Base-by-base conservation (phyloP, 1,140 invertebrate genomes). In the Dendroctonus ponderosae region DNA sequence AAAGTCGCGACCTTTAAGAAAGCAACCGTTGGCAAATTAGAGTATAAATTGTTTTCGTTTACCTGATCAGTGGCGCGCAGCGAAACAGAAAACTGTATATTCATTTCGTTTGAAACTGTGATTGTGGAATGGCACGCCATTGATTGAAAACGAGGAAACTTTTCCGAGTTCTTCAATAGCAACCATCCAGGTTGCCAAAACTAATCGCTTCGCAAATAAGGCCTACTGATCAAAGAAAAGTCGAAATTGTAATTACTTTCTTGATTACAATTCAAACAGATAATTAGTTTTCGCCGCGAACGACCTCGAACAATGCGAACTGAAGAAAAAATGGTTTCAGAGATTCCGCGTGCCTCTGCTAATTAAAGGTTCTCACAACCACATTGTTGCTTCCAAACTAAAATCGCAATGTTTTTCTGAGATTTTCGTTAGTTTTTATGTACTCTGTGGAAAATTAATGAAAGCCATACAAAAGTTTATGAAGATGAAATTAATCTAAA, bases 201-300 rank as follows among this genome's bases (percentile, higher is more conserved):
- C 62, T 64, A 70, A 70, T 70, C 65, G 69, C 61, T 67, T 70
- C 67, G 69, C 61, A 70, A 67, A 70, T 70, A 48, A 60, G 63
- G 60, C 51, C 60, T 66, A 67, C 64, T 67, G 69, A 70, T 70
- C 53, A 56, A 60, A 70, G 69, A 70, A 67, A 70, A 70, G 62
- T 64, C 51, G 61, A 67, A 70, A 67, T 61, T 70, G 69, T 70
- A 70, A 70, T 70, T 70, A 70, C 65, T 70, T 70, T 64, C 61
- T 51, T 67, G 62, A 70, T 70, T 67, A 59, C 62, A 67, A 61
- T 52, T 67, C 54, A 67, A 67, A 62, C 57, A 66, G 61, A 70
- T 70, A 70, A 67, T 70, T 66, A 67, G 69, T 58, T 64, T 64
- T 63, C 54, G 51, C 38, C 50, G 50, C 46, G 52, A 59, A 41